Evolutionary conservation across 2,888 invertebrate genomes (phyloP).

Genomic region (Druceiella hillmani): DNA sequence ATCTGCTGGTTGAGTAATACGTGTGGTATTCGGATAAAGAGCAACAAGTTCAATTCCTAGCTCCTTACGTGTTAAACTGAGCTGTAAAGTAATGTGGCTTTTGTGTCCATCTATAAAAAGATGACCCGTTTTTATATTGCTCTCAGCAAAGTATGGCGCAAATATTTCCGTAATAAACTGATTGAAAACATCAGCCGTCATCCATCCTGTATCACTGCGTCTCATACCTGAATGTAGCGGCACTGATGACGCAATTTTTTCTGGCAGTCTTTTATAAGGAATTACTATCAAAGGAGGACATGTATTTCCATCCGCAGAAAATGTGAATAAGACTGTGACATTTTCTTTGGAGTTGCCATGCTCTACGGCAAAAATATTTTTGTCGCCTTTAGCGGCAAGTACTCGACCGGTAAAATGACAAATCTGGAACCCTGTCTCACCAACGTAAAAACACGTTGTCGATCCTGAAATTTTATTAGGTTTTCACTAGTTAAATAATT

Average conservation of each 20-base stretch:
- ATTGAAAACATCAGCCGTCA: slow-evolving; percentile 11
- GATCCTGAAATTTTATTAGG: slow-evolving; percentile 22
- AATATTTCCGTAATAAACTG: slow-evolving; percentile 10
- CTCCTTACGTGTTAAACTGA: no score
- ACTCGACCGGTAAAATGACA: slow-evolving; percentile 23
- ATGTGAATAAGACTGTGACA: slow-evolving; percentile 14
- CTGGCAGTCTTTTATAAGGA: no score
- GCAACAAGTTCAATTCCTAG: no score
- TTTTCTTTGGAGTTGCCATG: slow-evolving; percentile 7
- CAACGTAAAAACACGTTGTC: slow-evolving; percentile 25
- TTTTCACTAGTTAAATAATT: no score
- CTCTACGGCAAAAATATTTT: slow-evolving; percentile 15
- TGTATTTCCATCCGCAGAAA: slow-evolving; percentile 16
- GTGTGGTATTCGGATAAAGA: no score
- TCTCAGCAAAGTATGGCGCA: slow-evolving; percentile 7
- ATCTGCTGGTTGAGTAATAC: no score
- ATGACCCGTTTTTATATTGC: slow-evolving; percentile 6
- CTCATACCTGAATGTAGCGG: no score
- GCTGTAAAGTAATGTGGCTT: no score
- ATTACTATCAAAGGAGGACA: no score
- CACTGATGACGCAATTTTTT: no score
- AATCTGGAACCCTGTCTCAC: slow-evolving; percentile 26
- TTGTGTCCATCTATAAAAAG: no score
- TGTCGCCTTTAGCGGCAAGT: slow-evolving; percentile 19
- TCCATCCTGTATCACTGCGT: no score